Evolutionary conservation across 2,113 vertebrate species (phyloP), one percentile per base, ranked within the genome.

Genomic region (Ciconia boyciana): DNA sequence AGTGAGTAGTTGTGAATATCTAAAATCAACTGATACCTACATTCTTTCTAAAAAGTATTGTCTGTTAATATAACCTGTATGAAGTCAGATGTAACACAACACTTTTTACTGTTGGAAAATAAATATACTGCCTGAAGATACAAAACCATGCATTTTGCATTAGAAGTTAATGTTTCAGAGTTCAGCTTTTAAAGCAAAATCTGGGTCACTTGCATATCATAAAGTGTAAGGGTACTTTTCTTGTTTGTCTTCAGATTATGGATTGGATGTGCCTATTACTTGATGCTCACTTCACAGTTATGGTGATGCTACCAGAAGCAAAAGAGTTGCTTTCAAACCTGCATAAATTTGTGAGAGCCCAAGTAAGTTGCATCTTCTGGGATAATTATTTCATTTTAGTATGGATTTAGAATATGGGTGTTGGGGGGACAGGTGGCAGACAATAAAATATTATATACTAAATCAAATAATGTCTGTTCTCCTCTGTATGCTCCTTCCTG

Each of bases 261-360:
- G 99, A 99, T 87, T 99, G 99, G 99, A 98, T 99, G 66, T 99
- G 99, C 92, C 97, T 99, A 34, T 60, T 99, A 52, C 97, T 99
- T 61, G 99, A 99, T 87, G 99, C 99, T 66, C 99, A 99, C 60
- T 99, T 99, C 97, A 99, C 99, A 5, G 98, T 99, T 57, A 97
- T 99, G 82, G 98, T 99, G 71, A 98, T 99, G 99, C 97, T 99
- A 70, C 99, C 99, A 91, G 99, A 99, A 96, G 99, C 98, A 62
- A 99, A 98, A 95, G 96, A 89, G 9, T 93, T 99, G 61, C 97
- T 99, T 88, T 95, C 97, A 52, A 98, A 95, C 78, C 98, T 99
- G 68, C 98, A 99, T 89, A 98, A 94, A 74, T 99, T 99, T 95
- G 99, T 99, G 32, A 98, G 97, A 92, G 98, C 98, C 49, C 99